phyloP scores from a whole-genome alignment of 2,797 vertebrate genomes.

The Iguana delicatissima region DNA sequence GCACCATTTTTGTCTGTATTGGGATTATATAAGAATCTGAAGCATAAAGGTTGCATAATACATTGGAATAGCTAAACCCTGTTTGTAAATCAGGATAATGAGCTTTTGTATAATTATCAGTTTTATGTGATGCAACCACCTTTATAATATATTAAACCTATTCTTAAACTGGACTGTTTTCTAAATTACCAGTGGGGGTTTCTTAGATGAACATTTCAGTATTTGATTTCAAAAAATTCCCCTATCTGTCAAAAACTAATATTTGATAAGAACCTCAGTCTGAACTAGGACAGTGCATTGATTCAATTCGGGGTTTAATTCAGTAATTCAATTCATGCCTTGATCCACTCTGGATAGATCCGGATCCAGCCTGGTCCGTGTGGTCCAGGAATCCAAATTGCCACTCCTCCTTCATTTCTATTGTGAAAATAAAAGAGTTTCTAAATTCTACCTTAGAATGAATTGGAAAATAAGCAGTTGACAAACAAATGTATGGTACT shows the following conservation, averaged over 20 bases:
- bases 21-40: slow-evolving; percentile 22
- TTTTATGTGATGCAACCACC: not conserved
- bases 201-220: not conserved
- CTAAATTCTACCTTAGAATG: too few relatives aligned
- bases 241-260: not conserved
- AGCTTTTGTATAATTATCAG: not conserved
- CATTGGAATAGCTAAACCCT: slow-evolving; percentile 16
- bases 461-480: too few relatives aligned
- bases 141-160: not conserved
- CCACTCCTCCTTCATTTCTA: too few relatives aligned
- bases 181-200: not conserved
- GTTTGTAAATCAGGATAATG: slow-evolving; percentile 1
- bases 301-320: too few relatives aligned
- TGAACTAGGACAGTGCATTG: not conserved
- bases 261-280: not conserved
- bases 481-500: too few relatives aligned
- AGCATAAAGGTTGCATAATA: not conserved
- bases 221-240: not conserved
- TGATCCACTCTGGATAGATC: too few relatives aligned
- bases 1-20: slow-evolving; percentile 40
- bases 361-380: too few relatives aligned
- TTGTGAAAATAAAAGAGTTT: too few relatives aligned
- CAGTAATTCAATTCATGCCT: too few relatives aligned
- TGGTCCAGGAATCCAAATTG: too few relatives aligned
- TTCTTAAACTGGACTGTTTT: not conserved